Evolutionary conservation across 2,888 invertebrate species (phyloP), one percentile per base, ranked within the genome.

Genomic region (Embidobia sp.): DNA sequence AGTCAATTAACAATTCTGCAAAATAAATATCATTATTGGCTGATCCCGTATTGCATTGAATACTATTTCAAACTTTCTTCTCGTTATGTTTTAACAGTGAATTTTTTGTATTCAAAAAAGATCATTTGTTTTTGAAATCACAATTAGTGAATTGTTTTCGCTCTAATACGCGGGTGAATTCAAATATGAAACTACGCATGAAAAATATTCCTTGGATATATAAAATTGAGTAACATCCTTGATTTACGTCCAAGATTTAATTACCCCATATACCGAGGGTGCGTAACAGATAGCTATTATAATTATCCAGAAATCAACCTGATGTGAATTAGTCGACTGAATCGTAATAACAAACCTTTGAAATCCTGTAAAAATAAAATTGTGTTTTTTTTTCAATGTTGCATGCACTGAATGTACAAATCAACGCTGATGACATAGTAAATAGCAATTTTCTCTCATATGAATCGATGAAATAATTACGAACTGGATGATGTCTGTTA

Each of bases 221-320:
- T 46, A 33, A 48, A 35, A 49, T 40, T 7, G 11, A 49, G 11
- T 13, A 37, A 19, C 35, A 26, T n/a, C 29, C 35, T 33, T 70
- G 59, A 44, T 61, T 70, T 61, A 70, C 51, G 51, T 51, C 42
- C n/a, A 26, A 37, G 19, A 59, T 70, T 61, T 70, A 59, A 70
- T 69, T 70, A 70, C 51, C 44, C 26, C n/a, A n/a, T 33, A 18
- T 18, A 51, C 51, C 69, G 44, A 35, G 59, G 42, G 31, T 42
- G 33, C 59, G 44, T 59, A 51, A 70, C 37, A 29, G 44, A n/a
- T 53, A 37, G 61, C 42, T 61, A 27, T 59, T 70, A 70, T 61
- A 70, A 53, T 70, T 70, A 70, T 33, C 42, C 44, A 53, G 22
- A 61, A 46, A 51, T 70, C 59, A 49, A 33, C n/a, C 51, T 61